Percentiles rank a stretch among this genome's conserved stretches.
phyloP scores from a whole-genome alignment of 2,888 invertebrate genomes.

The Sesia apiformis region DNA sequence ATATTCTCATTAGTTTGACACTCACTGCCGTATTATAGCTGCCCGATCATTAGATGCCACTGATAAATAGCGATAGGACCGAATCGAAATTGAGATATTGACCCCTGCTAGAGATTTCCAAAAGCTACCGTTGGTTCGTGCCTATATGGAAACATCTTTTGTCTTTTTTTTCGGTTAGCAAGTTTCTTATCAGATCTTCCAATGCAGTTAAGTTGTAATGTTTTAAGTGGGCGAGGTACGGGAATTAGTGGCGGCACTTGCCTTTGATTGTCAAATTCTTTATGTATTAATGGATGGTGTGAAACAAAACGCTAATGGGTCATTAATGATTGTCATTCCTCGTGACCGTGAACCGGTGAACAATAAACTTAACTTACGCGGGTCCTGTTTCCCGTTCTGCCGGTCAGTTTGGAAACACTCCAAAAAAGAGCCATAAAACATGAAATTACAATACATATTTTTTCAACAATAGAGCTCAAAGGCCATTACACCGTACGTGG shows the following conservation, averaged over 20 bases:
- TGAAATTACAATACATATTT: too few relatives aligned
- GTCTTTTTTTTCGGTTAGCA: conserved; percentile 8
- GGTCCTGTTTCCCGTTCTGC: neutral
- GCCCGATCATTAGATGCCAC: conserved; percentile 56
- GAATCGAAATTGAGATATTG: conserved; percentile 58
- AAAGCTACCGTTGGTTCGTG: conserved; percentile 26
- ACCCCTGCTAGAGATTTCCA: conserved; percentile 33
- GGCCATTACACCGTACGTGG: conserved; percentile 13
- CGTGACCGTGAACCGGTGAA: conserved; percentile 14
- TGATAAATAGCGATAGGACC: conserved; percentile 52
- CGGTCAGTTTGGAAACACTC: too few relatives aligned
- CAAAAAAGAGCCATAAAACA: too few relatives aligned
- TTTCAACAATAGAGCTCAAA: too few relatives aligned
- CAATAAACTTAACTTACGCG: conserved; percentile 12
- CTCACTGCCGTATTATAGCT: conserved; percentile 57
- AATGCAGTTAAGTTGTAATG: conserved; percentile 42
- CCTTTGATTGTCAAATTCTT: conserved; percentile 41
- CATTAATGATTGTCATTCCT: conserved; percentile 42
- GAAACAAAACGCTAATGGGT: conserved; percentile 53
- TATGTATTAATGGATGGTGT: conserved; percentile 41
- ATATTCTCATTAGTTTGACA: conserved; percentile 72
- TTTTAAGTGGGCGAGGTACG: conserved; percentile 25
- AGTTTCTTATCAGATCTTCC: conserved; percentile 36
- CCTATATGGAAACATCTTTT: conserved; percentile 20
- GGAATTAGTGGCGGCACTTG: conserved; percentile 32